These are phyloP conservation scores for Phocides pigmalion DNA, from an alignment of 1,140 invertebrate genomes.

Conservation along the genomic window DNA sequence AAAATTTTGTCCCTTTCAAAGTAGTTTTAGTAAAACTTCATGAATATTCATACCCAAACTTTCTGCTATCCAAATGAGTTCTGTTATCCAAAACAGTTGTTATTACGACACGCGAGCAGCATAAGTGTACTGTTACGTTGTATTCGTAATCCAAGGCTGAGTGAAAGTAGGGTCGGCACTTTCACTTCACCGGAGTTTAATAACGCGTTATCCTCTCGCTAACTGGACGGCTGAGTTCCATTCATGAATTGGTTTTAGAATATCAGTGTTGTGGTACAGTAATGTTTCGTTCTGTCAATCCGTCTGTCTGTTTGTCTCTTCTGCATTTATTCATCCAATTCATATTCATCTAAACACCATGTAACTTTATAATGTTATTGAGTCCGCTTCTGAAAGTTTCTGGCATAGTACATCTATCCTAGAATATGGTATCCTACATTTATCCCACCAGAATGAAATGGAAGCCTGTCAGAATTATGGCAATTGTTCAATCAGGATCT, in stretches of 20 bases:
- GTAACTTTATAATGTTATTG: no score
- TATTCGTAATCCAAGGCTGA: slow-evolving; percentile 50
- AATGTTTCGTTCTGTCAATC: background rate
- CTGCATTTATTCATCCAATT: no score
- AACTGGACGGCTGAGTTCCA: slow-evolving; percentile 23
- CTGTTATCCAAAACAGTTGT: slow-evolving; percentile 34
- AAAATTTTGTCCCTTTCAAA: background rate
- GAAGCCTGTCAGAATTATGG: no score
- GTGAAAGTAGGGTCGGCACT: slow-evolving; percentile 49
- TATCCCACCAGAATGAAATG: no score
- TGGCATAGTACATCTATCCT: no score
- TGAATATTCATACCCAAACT: slow-evolving; percentile 1
- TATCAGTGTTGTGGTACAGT: background rate
- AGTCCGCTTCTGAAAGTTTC: no score
- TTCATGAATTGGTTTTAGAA: slow-evolving; percentile 25
- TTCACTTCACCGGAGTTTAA: slow-evolving; percentile 43
- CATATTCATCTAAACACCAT: no score
- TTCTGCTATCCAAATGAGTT: slow-evolving; percentile 6
- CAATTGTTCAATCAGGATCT: no score
- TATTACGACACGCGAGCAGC: slow-evolving; percentile 43
- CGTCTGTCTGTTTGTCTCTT: no score
- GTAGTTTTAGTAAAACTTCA: background rate
- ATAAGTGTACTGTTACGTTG: slow-evolving; percentile 53
- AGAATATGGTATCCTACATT: no score
- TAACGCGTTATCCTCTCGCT: slow-evolving; percentile 48